Evolutionary conservation across 2,888 invertebrate species (phyloP).

Genomic region (Marronus borbonicus): DNA sequence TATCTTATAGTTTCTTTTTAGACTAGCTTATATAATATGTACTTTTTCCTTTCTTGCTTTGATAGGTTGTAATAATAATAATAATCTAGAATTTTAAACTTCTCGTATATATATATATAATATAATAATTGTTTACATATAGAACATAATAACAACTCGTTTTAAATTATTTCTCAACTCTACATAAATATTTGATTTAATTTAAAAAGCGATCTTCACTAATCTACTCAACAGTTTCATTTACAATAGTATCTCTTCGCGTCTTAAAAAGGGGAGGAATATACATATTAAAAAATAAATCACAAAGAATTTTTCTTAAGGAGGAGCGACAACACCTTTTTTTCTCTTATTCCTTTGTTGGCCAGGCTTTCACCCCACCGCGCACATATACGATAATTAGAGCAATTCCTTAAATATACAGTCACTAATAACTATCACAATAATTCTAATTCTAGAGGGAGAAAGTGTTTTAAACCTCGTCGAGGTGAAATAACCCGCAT

Average conservation of each 20-base stretch:
- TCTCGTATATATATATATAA: slow-evolving; percentile 13
- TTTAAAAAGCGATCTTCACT: slow-evolving; percentile 32
- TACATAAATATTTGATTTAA: slow-evolving; percentile 43
- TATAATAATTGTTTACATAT: slow-evolving; percentile 27
- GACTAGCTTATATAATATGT: slow-evolving; percentile 60
- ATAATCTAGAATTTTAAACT: slow-evolving; percentile 37
- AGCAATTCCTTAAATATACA: slow-evolving; percentile 30
- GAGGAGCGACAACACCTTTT: background rate
- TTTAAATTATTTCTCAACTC: slow-evolving; percentile 30
- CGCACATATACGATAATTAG: slow-evolving; percentile 12
- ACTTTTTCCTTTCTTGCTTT: slow-evolving; percentile 52
- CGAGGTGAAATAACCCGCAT: slow-evolving; percentile 15
- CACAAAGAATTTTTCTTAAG: slow-evolving; percentile 23
- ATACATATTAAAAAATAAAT: slow-evolving; percentile 35
- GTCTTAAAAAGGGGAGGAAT: background rate
- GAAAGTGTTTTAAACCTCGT: slow-evolving; percentile 10
- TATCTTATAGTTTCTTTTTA: slow-evolving; percentile 56
- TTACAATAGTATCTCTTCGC: slow-evolving; percentile 19
- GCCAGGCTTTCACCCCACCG: slow-evolving; percentile 13
- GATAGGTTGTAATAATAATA: slow-evolving; percentile 33
- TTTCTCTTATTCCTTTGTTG: background rate
- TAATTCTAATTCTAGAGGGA: slow-evolving; percentile 46
- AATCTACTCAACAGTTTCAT: slow-evolving; percentile 33
- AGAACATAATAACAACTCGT: slow-evolving; percentile 41
- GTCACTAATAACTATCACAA: slow-evolving; percentile 50